Percentiles rank a stretch among this genome's conserved stretches.
These are phyloP conservation scores for Acrobasis consociella DNA, from an alignment of 2,888 invertebrate genomes.

Conservation along the genomic window DNA sequence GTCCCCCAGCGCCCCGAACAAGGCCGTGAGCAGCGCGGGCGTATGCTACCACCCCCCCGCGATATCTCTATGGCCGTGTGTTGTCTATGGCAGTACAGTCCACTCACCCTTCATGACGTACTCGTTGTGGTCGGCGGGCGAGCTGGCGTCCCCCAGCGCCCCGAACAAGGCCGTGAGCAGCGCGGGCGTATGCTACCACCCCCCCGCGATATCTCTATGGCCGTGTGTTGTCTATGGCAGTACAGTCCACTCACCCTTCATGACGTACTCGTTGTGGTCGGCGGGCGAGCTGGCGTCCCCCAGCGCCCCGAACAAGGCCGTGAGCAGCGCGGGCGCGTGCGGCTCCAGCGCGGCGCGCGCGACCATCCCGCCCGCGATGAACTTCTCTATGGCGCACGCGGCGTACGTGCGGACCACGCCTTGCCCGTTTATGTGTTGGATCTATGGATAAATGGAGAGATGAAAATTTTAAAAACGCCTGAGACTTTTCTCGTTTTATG, in stretches of 20 bases:
- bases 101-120: constrained; percentile 95
- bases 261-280: constrained; percentile 97
- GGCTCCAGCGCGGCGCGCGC: constrained; percentile 85
- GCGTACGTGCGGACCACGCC: constrained; percentile 97
- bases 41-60: background rate
- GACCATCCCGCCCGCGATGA: constrained; percentile 88
- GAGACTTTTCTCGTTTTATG: too few relatives aligned
- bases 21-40: too few relatives aligned
- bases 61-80: background rate
- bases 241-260: constrained; percentile 88
- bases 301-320: constrained; percentile 89
- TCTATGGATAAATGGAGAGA: constrained; percentile 59
- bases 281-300: constrained; percentile 85
- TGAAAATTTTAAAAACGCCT: too few relatives aligned
- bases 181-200: background rate
- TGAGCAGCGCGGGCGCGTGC: constrained; percentile 86
- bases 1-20: too few relatives aligned
- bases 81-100: too few relatives aligned
- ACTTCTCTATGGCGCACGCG: constrained; percentile 94
- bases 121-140: constrained; percentile 97
- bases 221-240: background rate
- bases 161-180: too few relatives aligned
- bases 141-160: too few relatives aligned
- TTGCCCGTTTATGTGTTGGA: constrained; percentile 89
- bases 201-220: background rate